These are phyloP conservation scores for Oostethus manadensis DNA, from an alignment of 2,113 vertebrate genomes.

Conservation along the genomic window DNA sequence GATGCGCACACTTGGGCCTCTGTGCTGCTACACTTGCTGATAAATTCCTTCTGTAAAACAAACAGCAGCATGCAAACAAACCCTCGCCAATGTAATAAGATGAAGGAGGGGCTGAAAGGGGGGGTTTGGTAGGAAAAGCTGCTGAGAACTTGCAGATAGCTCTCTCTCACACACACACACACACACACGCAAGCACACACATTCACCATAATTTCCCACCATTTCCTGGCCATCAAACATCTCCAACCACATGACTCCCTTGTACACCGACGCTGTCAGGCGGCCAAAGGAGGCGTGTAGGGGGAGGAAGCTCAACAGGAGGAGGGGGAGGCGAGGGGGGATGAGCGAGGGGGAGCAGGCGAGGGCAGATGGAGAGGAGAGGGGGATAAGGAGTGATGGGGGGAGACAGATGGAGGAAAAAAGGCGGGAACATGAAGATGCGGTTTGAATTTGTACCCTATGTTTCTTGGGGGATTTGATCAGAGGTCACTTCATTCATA, in stretches of 20 bases:
- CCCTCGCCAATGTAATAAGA: constrained; percentile 20
- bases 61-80: constrained; percentile 34
- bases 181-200: background rate
- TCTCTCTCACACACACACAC: background rate
- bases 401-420: constrained; percentile 48
- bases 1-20: constrained; percentile 19
- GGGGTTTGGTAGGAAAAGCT: no score
- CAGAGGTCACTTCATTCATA: background rate
- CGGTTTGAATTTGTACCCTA: constrained; percentile 37
- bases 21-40: constrained; percentile 26
- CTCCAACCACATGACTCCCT: constrained; percentile 4
- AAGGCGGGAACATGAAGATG: constrained; percentile 31
- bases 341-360: constrained; percentile 45
- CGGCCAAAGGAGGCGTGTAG: background rate
- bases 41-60: constrained; percentile 41
- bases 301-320: constrained; percentile 31
- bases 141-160: no score
- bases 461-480: background rate
- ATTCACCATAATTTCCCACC: background rate
- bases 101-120: background rate
- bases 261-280: constrained; percentile 1
- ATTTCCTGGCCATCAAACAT: background rate
- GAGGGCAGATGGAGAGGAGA: constrained; percentile 59
- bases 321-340: constrained; percentile 2
- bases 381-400: constrained; percentile 27